Percentiles rank a stretch among this genome's conserved stretches.
These are phyloP conservation scores for Nothocercus nigrocapillus DNA, from an alignment of 2,113 vertebrate species.

Conservation along the genomic window DNA sequence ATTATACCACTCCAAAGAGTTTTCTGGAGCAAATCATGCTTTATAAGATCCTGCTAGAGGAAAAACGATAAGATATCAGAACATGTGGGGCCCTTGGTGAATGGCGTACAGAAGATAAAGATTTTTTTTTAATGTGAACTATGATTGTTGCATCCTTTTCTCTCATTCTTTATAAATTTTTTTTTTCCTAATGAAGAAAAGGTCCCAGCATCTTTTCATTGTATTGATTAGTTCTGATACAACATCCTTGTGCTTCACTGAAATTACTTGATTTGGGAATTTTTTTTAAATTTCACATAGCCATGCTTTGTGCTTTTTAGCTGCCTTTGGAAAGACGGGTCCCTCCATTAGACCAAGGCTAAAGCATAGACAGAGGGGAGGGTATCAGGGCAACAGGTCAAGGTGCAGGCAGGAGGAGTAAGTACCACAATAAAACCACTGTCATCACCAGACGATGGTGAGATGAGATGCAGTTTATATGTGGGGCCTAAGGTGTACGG, in stretches of 20 bases:
- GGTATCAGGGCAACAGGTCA: neutral
- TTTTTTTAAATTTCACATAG: fast-evolving
- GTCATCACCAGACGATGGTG: no score
- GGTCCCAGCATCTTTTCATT: neutral
- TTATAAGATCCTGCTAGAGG: slow-evolving; percentile 80
- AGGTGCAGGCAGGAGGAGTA: neutral
- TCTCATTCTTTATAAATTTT: neutral
- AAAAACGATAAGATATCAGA: slow-evolving; percentile 75
- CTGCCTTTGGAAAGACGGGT: neutral
- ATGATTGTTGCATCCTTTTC: neutral
- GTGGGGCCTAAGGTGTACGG: fast-evolving
- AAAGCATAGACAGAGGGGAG: neutral
- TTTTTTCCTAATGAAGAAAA: neutral
- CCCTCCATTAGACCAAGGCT: neutral
- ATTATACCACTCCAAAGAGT: slow-evolving; percentile 85
- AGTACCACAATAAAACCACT: neutral
- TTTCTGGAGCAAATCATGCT: slow-evolving; percentile 87
- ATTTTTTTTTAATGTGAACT: slow-evolving; percentile 79
- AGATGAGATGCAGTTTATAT: neutral
- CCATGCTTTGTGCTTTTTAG: neutral
- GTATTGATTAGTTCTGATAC: neutral
- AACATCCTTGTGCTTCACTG: neutral
- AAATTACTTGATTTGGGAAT: neutral
- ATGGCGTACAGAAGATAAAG: slow-evolving; percentile 82
- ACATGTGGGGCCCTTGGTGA: slow-evolving; percentile 80